Percentiles rank a stretch among this genome's conserved stretches.
phyloP scores from a whole-genome alignment of 2,113 vertebrate species.

The Cygnus atratus region DNA sequence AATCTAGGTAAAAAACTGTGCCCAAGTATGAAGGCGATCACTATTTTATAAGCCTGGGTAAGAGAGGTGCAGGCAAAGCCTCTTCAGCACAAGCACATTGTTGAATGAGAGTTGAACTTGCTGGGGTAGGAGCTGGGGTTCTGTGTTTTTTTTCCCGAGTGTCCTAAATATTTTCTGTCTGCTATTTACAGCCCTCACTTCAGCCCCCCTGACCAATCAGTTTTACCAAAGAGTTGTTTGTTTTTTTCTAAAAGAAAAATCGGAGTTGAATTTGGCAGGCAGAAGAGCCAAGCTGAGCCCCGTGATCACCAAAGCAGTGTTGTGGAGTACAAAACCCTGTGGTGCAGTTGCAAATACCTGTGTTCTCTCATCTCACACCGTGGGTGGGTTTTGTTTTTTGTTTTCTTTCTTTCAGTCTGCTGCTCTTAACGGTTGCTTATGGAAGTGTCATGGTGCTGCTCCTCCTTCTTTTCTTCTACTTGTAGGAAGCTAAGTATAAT shows the following conservation, averaged over 20 bases:
- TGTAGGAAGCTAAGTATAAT: not conserved
- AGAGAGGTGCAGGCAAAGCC: not conserved
- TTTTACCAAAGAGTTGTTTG: not conserved
- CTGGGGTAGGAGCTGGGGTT: not conserved
- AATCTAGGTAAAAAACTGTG: not conserved
- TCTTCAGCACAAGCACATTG: not conserved
- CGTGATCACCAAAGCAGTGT: rapidly evolving
- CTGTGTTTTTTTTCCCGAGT: not conserved
- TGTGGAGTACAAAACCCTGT: not conserved
- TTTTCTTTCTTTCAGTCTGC: not conserved
- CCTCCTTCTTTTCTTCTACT: not conserved
- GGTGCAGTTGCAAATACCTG: not conserved
- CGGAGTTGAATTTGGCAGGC: not conserved
- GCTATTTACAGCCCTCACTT: not conserved
- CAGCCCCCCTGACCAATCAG: not conserved
- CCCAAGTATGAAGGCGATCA: not conserved
- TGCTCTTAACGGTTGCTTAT: not conserved
- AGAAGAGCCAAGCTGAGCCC: not conserved
- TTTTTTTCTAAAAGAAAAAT: not conserved
- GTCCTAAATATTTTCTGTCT: not conserved
- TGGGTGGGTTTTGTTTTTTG: not conserved
- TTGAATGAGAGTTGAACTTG: not conserved
- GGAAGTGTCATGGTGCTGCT: not conserved
- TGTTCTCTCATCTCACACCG: rapidly evolving
- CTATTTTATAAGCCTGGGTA: rapidly evolving